A percentile compares a stretch with the other conserved stretches of the same genome.
phyloP scores from a whole-genome alignment of 2,888 invertebrate species.

The Ophioninae sp. region DNA sequence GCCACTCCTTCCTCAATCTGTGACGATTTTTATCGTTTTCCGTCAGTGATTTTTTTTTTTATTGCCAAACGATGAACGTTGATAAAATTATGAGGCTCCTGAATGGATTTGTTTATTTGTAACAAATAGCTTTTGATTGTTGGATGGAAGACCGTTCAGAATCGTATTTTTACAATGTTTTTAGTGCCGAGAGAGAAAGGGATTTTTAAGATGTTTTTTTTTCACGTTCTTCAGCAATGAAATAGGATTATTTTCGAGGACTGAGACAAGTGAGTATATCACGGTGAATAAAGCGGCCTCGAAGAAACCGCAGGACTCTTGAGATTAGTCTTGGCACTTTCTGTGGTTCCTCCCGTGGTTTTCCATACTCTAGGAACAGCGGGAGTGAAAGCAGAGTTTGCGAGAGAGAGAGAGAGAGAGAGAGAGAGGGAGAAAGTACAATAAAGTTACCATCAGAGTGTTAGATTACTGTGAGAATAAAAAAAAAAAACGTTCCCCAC shows the following conservation, averaged over 20 bases:
- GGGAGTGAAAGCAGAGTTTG: neutral
- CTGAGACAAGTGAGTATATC: conserved; percentile 17
- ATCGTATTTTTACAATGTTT: too few species aligned
- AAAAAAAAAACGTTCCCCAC: neutral
- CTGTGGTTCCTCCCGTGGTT: conserved; percentile 4
- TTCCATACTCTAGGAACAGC: neutral
- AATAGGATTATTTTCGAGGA: conserved; percentile 41
- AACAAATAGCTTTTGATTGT: neutral
- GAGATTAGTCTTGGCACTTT: conserved; percentile 18
- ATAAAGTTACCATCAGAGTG: neutral
- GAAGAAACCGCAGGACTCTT: conserved; percentile 3
- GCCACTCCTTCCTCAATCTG: neutral
- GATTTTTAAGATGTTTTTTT: neutral
- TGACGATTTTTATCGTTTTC: conserved; percentile 29
- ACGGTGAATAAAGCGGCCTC: conserved; percentile 18
- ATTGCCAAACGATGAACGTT: conserved; percentile 12
- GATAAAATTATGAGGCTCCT: neutral
- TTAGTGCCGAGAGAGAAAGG: neutral
- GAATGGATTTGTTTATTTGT: neutral
- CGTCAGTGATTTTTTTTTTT: conserved; percentile 22
- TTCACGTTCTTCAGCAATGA: conserved; percentile 16
- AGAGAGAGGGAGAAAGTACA: neutral
- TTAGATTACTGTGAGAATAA: conserved; percentile 10
- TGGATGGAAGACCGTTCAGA: too few species aligned
- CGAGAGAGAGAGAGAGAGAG: neutral